A percentile compares a stretch with the other conserved stretches of the same genome.
phyloP scores from a whole-genome alignment of 2,113 vertebrate species.

The Odontesthes bonariensis region DNA sequence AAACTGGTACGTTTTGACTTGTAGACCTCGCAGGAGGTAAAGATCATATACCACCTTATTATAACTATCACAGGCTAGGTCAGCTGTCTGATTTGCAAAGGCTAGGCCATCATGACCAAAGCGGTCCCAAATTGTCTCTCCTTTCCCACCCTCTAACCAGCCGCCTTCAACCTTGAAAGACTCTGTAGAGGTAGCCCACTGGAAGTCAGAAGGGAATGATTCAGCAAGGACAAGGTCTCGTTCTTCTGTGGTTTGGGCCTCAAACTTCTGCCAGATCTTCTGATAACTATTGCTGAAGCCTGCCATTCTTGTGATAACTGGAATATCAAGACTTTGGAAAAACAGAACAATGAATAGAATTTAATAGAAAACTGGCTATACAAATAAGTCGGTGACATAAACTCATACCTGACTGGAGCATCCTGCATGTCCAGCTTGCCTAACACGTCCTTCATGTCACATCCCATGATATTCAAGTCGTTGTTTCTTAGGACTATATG shows the following conservation, averaged over 20 bases:
- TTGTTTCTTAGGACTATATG: constrained; percentile 66
- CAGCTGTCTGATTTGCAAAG: constrained; percentile 83
- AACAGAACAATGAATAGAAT: not conserved
- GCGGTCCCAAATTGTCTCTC: constrained; percentile 91
- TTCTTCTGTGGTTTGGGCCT: constrained; percentile 74
- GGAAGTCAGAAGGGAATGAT: constrained; percentile 86
- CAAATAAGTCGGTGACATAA: not conserved
- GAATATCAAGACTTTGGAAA: constrained; percentile 16
- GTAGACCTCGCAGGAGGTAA: constrained; percentile 89
- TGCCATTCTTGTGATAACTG: not conserved
- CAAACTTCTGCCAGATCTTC: constrained; percentile 85
- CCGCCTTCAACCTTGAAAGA: constrained; percentile 93
- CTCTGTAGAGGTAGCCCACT: constrained; percentile 90
- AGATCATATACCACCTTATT: constrained; percentile 89
- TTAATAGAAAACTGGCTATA: not conserved
- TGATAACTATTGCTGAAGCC: constrained; percentile 73
- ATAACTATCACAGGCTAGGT: constrained; percentile 92
- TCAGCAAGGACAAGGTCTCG: constrained; percentile 85
- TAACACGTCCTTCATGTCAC: constrained; percentile 73
- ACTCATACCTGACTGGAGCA: constrained; percentile 53
- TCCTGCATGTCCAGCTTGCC: constrained; percentile 43
- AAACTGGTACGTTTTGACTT: constrained; percentile 89
- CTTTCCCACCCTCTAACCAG: constrained; percentile 90
- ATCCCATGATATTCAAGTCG: constrained; percentile 73
- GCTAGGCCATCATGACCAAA: constrained; percentile 75